Evolutionary conservation across 92 coral and sea anemone species (phyloP), one percentile per base, ranked within the genome.

Genomic region (Epizoanthus illoricatus): DNA sequence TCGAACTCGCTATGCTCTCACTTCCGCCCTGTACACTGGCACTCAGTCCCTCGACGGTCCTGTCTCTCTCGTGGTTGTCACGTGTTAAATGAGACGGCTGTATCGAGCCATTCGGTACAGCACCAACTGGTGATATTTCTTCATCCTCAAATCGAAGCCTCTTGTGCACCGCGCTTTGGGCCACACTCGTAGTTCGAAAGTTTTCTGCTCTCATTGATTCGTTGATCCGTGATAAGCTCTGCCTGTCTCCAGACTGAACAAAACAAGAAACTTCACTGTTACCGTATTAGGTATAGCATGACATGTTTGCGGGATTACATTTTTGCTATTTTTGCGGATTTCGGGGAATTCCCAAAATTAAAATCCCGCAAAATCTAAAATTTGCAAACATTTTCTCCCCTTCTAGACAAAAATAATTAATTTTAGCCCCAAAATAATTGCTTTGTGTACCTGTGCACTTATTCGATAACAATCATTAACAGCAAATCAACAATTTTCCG

Each of bases 151-250:
- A 88, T 49, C 86, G 83, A 61, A 88, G 39, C 65, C 86, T 85
- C 71, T 88, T 88, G 72, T 80, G 88, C 4, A 85, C 88, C 40
- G 80, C 54, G 76, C 79, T 80, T 47, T 68, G 76, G 33, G 65
- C 76, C 73, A 78, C 76, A 60, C 64, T 83, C 43, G 72, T 71
- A 1, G 80, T 59, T 17, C 81, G 71, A 13, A 76, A 43, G 28
- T 42, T 60, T 76, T 76, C 89, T 33, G 91, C 86, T 60, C 80
- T 67, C 86, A 88, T 75, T 5, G 91, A 88, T 7, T 87, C 89
- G 75, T 88, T 88, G 84, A 88, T 88, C 59, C 89, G 83, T 11
- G 91, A 81, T 62, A 88, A 80, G 33, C 91, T 88, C n/a, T 71
- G 84, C 5, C 86, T 84, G 84, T 85, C 91, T 19, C 86, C 86